A percentile compares a stretch with the other conserved stretches of the same genome.
These are phyloP conservation scores for Pavo muticus DNA, from an alignment of 2,113 vertebrate species.

Conservation along the genomic window DNA sequence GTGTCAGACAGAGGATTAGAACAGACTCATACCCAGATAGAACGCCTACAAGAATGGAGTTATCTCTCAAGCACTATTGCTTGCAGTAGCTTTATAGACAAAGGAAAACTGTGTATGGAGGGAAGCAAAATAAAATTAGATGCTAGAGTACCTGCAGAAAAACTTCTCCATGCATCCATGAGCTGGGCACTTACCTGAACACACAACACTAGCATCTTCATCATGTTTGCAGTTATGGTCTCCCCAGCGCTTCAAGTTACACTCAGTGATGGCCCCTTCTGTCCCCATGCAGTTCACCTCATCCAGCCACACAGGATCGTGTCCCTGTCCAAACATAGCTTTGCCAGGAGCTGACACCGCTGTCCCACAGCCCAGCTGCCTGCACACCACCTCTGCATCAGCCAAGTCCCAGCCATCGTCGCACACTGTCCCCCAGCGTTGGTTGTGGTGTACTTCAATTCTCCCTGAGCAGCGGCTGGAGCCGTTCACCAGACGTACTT, in stretches of 20 bases:
- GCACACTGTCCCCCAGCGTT: background rate
- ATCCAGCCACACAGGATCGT: background rate
- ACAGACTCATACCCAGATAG: background rate
- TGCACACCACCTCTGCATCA: background rate
- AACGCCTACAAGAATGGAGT: background rate
- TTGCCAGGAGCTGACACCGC: background rate
- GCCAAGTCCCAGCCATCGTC: background rate
- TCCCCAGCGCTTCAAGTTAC: background rate
- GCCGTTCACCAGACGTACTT: background rate
- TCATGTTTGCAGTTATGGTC: background rate
- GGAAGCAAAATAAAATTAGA: background rate
- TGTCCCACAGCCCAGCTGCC: conserved; percentile 3
- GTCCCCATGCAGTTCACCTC: background rate
- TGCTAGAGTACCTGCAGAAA: background rate
- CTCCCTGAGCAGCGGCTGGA: background rate
- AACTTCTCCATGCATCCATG: background rate
- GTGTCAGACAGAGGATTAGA: background rate
- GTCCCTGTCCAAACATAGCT: background rate
- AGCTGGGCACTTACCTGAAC: background rate
- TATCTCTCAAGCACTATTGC: background rate
- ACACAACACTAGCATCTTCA: background rate
- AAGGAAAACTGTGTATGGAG: background rate
- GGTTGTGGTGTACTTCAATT: conserved; percentile 17
- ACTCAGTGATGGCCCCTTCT: background rate
- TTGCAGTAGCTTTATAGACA: background rate